Evolutionary conservation across 2,888 invertebrate species (phyloP), one percentile per base, ranked within the genome.

Genomic region (Nymphalis polychloros): DNA sequence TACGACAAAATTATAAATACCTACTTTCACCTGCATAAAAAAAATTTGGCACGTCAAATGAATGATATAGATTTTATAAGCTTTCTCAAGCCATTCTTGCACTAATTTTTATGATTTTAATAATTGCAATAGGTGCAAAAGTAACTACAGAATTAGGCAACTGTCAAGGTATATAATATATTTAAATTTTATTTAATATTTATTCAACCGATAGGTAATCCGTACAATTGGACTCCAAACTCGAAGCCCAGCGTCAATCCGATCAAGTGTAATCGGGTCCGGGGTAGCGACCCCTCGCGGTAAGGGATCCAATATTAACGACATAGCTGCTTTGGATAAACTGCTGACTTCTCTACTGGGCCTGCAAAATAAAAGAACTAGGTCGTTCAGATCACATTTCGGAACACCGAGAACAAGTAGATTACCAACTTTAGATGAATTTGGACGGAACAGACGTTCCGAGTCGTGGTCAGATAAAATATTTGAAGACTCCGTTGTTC

Each of bases 321-420:
- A 95, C 75, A 93, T 95, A 48, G 94, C 93, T 41, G 93, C 93
- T 2, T 83, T 95, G 60, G 95, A 95, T 78, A 94, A 94, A 79
- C 87, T 95, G 23, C 90, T 95, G 16, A 94, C 93, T 31, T 93
- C 94, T 46, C 84, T 95, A 19, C 81, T 95, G 20, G 94, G 94
- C 47, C 85, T 93, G 13, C 92, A 93, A 23, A 82, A 72, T 35
- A 83, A 83, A 61, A 79, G 84, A 67, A 72, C 74, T 6, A 75
- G 79, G 19, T 88, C 91, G 0, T 87, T 86, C 61, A 76, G 82
- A n/a, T 91, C 92, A 0, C 87, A 87, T 55, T 79, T 84, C 47
- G 85, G 82, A 7, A 89, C 91, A 1, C 91, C 90, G 0, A 82
- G 89, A 65, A 74, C 83, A 4, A 92, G 91, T 66, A 80, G 83